phyloP scores from a whole-genome alignment of 23 tunicate species.

The Botrylloides violaceus region DNA sequence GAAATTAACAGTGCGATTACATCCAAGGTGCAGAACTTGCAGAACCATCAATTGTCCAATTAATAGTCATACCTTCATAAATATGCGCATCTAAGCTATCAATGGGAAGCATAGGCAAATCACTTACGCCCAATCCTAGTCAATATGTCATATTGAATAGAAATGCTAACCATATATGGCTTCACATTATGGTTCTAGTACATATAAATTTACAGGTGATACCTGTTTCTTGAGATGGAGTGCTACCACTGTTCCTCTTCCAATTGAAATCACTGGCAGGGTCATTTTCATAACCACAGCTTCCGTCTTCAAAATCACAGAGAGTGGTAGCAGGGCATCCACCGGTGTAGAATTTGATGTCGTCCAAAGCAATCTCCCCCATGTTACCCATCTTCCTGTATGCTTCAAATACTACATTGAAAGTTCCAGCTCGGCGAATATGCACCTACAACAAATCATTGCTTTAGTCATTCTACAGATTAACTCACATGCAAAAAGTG shows the following conservation, averaged over 20 bases:
- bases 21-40: too few species aligned
- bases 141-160: too few species aligned
- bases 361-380: slow-evolving; percentile 84
- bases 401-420: slow-evolving; percentile 64
- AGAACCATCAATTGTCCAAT: too few species aligned
- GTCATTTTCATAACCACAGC: slow-evolving; percentile 78
- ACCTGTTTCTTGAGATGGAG: slow-evolving; percentile 29
- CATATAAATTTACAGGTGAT: background rate
- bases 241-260: slow-evolving; percentile 43
- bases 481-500: too few species aligned
- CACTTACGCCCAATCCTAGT: too few species aligned
- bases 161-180: too few species aligned
- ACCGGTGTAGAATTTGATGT: slow-evolving; percentile 46
- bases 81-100: too few species aligned
- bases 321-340: slow-evolving; percentile 60
- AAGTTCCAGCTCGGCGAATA: slow-evolving; percentile 51
- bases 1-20: too few species aligned
- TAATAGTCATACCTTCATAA: too few species aligned
- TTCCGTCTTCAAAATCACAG: slow-evolving; percentile 73
- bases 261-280: slow-evolving; percentile 67
- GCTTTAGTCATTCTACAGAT: background rate
- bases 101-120: too few species aligned
- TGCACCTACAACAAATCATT: slow-evolving; percentile 29
- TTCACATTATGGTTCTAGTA: too few species aligned
- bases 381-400: slow-evolving; percentile 37